Conservation (phyloP, 2,797 vertebrate genomes). For the Tapirus indicus region DNA sequence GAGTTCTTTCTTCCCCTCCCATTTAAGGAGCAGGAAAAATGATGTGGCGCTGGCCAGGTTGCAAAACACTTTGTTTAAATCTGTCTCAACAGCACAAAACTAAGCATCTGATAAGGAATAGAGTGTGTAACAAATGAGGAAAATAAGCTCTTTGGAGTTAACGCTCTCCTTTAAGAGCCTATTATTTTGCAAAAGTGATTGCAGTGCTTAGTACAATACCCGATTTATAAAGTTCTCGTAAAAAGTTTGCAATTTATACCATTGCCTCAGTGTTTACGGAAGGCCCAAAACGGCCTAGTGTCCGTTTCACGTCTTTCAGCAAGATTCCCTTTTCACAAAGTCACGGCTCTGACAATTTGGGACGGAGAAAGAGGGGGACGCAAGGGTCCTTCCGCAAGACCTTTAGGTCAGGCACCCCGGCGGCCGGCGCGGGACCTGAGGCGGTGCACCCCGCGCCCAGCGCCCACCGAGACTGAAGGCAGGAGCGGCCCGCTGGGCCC, state of each 20-base stretch:
- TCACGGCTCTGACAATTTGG: conserved; percentile 31
- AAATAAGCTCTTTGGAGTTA: background rate
- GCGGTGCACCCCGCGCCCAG: background rate
- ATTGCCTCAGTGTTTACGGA: background rate
- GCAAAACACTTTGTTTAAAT: background rate
- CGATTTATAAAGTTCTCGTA: background rate
- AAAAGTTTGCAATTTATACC: conserved; percentile 38
- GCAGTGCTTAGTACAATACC: conserved; percentile 7
- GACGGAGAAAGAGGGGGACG: background rate
- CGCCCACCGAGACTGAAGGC: background rate
- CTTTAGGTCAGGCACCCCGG: background rate
- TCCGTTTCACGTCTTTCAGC: background rate
- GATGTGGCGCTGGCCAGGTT: background rate
- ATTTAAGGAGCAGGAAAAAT: background rate
- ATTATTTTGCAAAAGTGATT: conserved; percentile 21
- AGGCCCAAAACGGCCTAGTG: background rate
- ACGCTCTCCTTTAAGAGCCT: background rate
- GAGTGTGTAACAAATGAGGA: background rate
- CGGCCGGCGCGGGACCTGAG: background rate
- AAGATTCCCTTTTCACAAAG: background rate
- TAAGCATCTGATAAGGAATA: background rate
- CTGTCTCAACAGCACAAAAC: background rate
- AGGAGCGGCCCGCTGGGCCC: background rate
- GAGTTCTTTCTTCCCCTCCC: background rate
- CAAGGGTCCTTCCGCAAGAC: background rate